phyloP scores from a whole-genome alignment of 2,888 invertebrate species.

The Nomada fabriciana region DNA sequence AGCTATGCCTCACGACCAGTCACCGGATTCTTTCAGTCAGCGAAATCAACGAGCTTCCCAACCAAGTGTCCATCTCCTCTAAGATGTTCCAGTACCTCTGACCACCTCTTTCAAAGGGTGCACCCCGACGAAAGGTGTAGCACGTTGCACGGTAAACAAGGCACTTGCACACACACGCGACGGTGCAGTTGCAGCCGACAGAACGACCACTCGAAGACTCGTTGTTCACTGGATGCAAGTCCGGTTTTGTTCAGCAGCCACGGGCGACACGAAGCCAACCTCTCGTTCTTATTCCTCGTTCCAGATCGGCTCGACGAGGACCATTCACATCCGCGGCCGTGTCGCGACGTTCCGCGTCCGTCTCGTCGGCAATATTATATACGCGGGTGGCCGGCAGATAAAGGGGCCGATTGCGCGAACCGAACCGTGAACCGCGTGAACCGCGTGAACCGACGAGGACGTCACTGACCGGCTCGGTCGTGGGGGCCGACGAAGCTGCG shows the following conservation, averaged over 20 bases:
- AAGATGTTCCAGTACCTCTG: too few species aligned
- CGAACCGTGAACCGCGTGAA: background rate
- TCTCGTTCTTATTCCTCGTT: constrained; percentile 28
- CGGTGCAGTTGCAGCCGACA: constrained; percentile 33
- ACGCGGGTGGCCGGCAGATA: constrained; percentile 14
- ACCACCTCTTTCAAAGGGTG: too few species aligned
- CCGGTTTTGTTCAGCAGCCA: constrained; percentile 63
- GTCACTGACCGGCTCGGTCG: background rate
- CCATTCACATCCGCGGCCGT: constrained; percentile 41
- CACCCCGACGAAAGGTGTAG: too few species aligned
- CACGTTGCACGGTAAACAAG: background rate
- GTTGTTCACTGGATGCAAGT: constrained; percentile 73
- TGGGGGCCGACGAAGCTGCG: background rate
- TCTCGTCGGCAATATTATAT: background rate
- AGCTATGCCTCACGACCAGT: background rate
- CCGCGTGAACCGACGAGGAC: background rate
- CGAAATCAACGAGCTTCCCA: too few species aligned
- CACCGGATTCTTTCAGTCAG: background rate
- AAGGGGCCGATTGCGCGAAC: constrained; percentile 15
- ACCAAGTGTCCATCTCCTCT: too few species aligned
- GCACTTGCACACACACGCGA: too few species aligned
- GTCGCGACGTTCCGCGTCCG: constrained; percentile 14
- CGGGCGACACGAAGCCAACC: background rate
- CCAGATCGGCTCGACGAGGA: constrained; percentile 25
- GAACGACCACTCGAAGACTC: constrained; percentile 64